Base-by-base conservation (phyloP, 2,797 vertebrate genomes). In the Scomberomorus guttatus region DNA sequence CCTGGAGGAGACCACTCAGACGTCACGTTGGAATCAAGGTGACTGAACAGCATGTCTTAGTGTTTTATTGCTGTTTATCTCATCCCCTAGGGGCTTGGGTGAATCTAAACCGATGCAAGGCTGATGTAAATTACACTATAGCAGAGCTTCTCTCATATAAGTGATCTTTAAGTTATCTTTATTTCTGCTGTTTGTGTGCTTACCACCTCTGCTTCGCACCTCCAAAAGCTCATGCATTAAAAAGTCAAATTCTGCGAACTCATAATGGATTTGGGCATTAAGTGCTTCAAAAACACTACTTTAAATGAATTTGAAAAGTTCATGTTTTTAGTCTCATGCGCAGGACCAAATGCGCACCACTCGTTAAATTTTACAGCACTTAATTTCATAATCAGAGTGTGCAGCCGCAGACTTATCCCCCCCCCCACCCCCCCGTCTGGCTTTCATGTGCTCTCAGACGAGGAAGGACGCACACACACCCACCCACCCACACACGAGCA, bases 401-500 rank as follows among this genome's bases (percentile, higher is more conserved):
- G 80, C 51, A 67, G 77, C 67, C 73, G 57, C 44, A 73, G 77
- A 79, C 37, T 72, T 25, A 22, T 60, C 64, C 59, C 48, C 54
- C 7, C 18, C 25, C 20, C 44, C 3, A 29, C 54, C 7, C 18
- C 25, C 20, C 44, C 3, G 34, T 82, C 75, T 87, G 77, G 77
- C 72, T 88, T 88, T 83, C 80, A 79, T 81, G 77, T 75, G 24
- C 61, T 77, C 63, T 77, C 72, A 89, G 78, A 78, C 86, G 75
- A 73, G 20, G 57, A 70, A 70, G 68, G 69, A 78, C 15, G 46
- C 62, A 32, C 37, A 59, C 62, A 75, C 62, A 32, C 37, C 56
- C 62, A 75, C 85, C 12, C 39, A 73, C 83, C 46, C 78, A 83
- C 84, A 66, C 78, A 54, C 39, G n/a, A 72, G 46, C 48, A 29